phyloP scores from a whole-genome alignment of 2,797 vertebrate genomes.

The Sandelia bainsii region DNA sequence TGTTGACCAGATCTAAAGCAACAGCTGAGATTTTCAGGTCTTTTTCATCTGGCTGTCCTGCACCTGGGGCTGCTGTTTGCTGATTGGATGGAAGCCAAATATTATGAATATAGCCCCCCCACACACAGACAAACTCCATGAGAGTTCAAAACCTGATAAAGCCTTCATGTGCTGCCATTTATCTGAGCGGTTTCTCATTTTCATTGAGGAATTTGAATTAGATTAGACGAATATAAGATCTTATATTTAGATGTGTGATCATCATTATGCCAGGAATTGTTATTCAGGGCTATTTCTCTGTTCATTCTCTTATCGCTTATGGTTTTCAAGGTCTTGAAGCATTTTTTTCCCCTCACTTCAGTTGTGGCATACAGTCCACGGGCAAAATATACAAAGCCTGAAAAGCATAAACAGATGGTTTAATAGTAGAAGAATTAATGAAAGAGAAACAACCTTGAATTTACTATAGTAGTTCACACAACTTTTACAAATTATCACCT shows the following conservation, averaged over 20 bases:
- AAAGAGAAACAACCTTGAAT: slow-evolving; percentile 2
- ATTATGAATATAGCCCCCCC: slow-evolving; percentile 19
- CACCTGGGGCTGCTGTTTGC: slow-evolving; percentile 32
- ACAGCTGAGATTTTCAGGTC: slow-evolving; percentile 31
- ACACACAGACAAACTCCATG: slow-evolving; percentile 22
- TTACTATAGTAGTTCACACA: not conserved
- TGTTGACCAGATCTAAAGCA: slow-evolving; percentile 23
- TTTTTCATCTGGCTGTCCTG: slow-evolving; percentile 37
- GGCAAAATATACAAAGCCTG: not conserved
- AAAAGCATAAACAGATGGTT: slow-evolving; percentile 8
- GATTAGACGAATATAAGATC: slow-evolving; percentile 5
- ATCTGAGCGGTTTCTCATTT: slow-evolving; percentile 29
- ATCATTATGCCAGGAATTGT: slow-evolving; percentile 37
- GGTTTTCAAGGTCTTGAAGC: slow-evolving; percentile 20
- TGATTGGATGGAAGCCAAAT: slow-evolving; percentile 41
- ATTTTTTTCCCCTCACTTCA: slow-evolving; percentile 14
- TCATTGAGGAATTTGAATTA: slow-evolving; percentile 27
- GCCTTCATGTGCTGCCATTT: slow-evolving; percentile 30
- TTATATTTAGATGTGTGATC: slow-evolving; percentile 40
- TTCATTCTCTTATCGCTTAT: not conserved
- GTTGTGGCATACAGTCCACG: slow-evolving; percentile 5
- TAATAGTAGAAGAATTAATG: not conserved
- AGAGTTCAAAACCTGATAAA: slow-evolving; percentile 6
- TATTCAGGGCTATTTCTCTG: slow-evolving; percentile 28
- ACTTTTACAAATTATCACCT: not conserved